These are phyloP conservation scores for Peromyscus attwateri DNA, from an alignment of 2,797 vertebrate genomes.

Conservation along the genomic window DNA sequence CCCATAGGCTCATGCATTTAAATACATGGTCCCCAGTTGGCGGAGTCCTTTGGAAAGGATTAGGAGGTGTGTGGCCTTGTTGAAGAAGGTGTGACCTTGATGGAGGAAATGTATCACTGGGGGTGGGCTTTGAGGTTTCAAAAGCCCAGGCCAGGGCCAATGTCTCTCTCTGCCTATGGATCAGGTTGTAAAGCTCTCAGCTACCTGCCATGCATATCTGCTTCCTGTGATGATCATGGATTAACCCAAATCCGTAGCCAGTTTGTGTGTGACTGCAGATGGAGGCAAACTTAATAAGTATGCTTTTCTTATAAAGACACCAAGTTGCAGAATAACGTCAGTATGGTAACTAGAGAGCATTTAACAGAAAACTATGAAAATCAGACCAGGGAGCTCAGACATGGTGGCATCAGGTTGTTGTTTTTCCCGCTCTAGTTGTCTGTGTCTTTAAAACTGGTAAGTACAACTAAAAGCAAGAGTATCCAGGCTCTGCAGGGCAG, in stretches of 20 bases:
- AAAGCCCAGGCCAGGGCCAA: not conserved
- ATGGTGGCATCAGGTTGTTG: not conserved
- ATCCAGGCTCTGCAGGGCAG: not conserved
- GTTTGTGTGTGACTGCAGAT: not conserved
- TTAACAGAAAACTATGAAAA: not conserved
- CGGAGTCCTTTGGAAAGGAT: not conserved
- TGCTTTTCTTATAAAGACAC: not conserved
- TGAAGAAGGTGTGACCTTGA: not conserved
- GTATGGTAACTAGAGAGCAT: not conserved
- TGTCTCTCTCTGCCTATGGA: not conserved
- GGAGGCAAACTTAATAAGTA: not conserved
- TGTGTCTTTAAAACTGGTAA: not conserved
- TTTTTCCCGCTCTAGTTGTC: not conserved
- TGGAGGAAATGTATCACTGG: not conserved
- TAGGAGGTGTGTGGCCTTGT: not conserved
- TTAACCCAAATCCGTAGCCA: not conserved
- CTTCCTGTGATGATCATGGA: not conserved
- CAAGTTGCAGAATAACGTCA: not conserved
- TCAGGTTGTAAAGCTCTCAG: not conserved
- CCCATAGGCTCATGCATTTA: not conserved
- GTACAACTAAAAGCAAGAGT: not conserved
- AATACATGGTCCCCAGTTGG: not conserved
- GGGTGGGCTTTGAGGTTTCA: not conserved
- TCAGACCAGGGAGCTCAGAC: not conserved
- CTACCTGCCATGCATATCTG: not conserved